phyloP scores from a whole-genome alignment of 2,113 vertebrate species.

The Sylvilagus bachmani region DNA sequence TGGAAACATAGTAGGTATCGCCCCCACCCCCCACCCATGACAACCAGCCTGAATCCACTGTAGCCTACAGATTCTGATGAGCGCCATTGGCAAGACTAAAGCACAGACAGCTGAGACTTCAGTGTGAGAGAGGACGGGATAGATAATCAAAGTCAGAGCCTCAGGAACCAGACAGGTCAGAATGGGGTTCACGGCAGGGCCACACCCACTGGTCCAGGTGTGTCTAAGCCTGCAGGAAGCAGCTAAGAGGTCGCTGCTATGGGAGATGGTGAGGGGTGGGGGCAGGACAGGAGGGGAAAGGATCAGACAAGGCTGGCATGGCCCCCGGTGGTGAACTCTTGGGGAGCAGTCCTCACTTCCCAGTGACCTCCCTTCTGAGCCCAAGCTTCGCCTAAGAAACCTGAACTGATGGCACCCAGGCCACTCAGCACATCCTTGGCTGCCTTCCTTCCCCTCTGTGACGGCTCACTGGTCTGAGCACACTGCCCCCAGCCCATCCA shows the following conservation, averaged over 20 bases:
- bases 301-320: not conserved
- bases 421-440: not conserved
- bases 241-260: not conserved
- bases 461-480: slow-evolving; percentile 80
- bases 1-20: not conserved
- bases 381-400: not conserved
- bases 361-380: not conserved
- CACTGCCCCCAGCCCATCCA: slow-evolving; percentile 74
- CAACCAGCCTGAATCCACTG: not conserved
- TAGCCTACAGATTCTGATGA: not conserved
- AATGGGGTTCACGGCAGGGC: not conserved
- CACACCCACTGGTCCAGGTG: not conserved
- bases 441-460: not conserved
- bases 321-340: not conserved
- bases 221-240: not conserved
- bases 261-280: not conserved
- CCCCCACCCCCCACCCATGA: not conserved
- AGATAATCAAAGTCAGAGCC: not conserved
- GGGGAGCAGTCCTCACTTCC: not conserved
- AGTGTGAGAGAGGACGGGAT: too few species aligned
- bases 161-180: not conserved
- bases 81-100: not conserved
- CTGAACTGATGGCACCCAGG: not conserved
- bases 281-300: accelerated
- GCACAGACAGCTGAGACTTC: not conserved